A percentile compares a stretch with the other conserved stretches of the same genome.
These are phyloP conservation scores for Sialis lutaria DNA, from an alignment of 2,888 invertebrate species.

Conservation along the genomic window DNA sequence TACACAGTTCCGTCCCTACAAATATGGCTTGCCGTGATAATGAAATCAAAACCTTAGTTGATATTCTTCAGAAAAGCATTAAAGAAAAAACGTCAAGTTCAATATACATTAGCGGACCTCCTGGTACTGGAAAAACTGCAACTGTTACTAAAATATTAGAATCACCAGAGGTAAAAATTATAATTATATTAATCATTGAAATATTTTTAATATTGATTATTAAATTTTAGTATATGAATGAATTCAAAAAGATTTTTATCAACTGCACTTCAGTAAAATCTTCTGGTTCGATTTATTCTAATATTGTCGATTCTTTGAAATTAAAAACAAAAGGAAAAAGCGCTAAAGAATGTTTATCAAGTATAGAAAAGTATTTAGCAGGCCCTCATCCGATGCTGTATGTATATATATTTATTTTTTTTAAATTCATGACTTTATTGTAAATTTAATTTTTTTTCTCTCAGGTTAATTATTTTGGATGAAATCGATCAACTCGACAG, in stretches of 20 bases:
- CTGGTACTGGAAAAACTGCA: conserved; percentile 95
- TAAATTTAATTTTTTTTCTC: conserved; percentile 14
- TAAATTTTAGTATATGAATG: conserved; percentile 28
- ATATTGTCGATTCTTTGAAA: conserved; percentile 56
- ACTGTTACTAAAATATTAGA: conserved; percentile 59
- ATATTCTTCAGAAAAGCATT: conserved; percentile 51
- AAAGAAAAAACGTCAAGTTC: conserved; percentile 52
- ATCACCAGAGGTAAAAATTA: conserved; percentile 35
- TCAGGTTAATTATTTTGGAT: conserved; percentile 69
- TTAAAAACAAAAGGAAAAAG: conserved; percentile 35
- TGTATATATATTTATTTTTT: conserved; percentile 18
- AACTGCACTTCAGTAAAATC: conserved; percentile 84
- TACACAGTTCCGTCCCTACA: conserved; percentile 21
- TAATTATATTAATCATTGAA: conserved; percentile 1
- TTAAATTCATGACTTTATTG: not conserved
- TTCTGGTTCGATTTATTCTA: conserved; percentile 61
- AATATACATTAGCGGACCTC: conserved; percentile 88
- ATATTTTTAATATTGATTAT: conserved; percentile 5
- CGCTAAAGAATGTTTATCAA: conserved; percentile 44
- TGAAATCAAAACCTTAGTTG: conserved; percentile 49
- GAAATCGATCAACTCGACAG: conserved; percentile 90
- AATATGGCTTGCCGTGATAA: conserved; percentile 58
- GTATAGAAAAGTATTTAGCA: conserved; percentile 52
- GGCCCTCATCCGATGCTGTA: conserved; percentile 55
- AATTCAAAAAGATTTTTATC: conserved; percentile 47